Percentiles rank a stretch among this genome's conserved stretches.
Conservation (phyloP, 2,113 vertebrate species). For the Notiomystis cincta region DNA sequence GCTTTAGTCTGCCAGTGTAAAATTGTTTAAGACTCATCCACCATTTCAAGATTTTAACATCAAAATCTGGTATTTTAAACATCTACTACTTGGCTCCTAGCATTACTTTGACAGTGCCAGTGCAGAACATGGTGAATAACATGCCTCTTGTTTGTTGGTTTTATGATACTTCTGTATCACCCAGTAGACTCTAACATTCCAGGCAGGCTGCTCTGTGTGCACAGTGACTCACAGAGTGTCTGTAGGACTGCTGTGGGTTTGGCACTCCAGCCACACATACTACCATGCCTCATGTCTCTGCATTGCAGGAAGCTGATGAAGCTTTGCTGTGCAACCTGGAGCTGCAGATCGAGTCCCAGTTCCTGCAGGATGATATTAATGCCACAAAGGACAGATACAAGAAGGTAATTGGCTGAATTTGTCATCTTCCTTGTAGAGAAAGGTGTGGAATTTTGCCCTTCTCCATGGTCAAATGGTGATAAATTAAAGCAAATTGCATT, state of each 20-base stretch:
- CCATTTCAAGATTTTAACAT: neutral
- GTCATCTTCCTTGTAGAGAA: neutral
- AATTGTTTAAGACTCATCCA: neutral
- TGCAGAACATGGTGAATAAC: neutral
- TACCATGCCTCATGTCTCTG: neutral
- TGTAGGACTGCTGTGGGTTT: neutral
- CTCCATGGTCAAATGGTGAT: neutral
- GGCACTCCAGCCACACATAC: accelerated
- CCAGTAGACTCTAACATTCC: neutral
- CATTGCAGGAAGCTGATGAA: constrained; percentile 85
- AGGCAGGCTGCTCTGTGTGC: accelerated
- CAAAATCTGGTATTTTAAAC: neutral
- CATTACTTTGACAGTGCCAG: neutral
- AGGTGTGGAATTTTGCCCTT: neutral
- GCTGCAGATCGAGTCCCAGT: constrained; percentile 89
- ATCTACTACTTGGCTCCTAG: neutral
- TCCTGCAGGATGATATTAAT: constrained; percentile 90
- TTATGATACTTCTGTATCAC: neutral
- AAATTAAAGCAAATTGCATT: neutral
- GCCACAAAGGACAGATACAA: constrained; percentile 89
- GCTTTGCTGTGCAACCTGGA: constrained; percentile 86
- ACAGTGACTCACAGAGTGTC: accelerated
- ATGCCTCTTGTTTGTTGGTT: neutral
- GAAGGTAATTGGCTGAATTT: constrained; percentile 77
- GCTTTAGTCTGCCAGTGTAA: neutral